Evolutionary conservation across 2,797 vertebrate species (phyloP), one percentile per base, ranked within the genome.

Genomic region (Mionectes olivaceus): DNA sequence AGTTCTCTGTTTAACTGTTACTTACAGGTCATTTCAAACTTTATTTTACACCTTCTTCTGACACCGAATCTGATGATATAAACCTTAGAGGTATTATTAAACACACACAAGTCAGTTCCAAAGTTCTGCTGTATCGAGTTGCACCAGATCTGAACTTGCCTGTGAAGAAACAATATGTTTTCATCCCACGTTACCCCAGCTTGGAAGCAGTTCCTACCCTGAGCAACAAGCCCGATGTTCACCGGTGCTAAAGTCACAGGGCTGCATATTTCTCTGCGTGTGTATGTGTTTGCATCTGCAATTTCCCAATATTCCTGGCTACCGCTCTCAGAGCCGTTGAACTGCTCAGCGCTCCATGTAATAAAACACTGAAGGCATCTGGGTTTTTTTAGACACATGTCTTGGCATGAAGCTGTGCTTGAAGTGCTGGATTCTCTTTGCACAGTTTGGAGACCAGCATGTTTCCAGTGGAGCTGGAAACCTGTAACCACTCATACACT

Each of bases 301-400:
- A 9, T 96, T 97, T 95, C 93, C 96, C 87, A 95, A 87, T 93
- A 83, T 92, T 96, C 90, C 96, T 97, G 96, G 96, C 94, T 95
- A 89, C 96, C 56, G 74, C 85, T 90, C 73, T 35, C 82, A 15
- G 76, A 96, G 94, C 91, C 87, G 88, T 94, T 82, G 96, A 91
- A 65, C 70, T 44, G 94, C 94, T 96, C 96, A 78, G 92, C 11
- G 22, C 84, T 94, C 87, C 64, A 41, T 97, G 94, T 83, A 97
- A 97, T 97, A 96, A 97, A 97, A 96, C 35, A 83, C 96, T 94
- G 89, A 95, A 96, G 96, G 96, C 96, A 97, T 97, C 96, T 97
- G 96, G 96, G 95, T 75, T 96, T 96, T 97, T 96, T 96, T 97
- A 96, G 97, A 96, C 92, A 74, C 85, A n/a, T 93, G 90, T 97